Evolutionary conservation across 1,140 invertebrate genomes (phyloP).

Genomic region (Drosophila takahashii): DNA sequence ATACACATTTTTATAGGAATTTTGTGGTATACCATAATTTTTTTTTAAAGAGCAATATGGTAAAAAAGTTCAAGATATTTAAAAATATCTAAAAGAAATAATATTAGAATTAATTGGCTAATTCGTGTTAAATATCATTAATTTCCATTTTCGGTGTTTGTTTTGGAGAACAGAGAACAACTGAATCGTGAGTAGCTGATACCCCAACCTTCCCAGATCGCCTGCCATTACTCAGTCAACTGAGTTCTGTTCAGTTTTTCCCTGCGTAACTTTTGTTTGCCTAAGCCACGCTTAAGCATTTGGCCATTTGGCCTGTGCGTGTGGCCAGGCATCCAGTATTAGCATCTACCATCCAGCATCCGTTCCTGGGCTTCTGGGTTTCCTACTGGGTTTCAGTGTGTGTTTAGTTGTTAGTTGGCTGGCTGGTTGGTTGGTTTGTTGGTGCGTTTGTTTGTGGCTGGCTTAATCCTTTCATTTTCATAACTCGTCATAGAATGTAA

Average conservation of each 20-base stretch:
- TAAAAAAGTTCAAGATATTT: too few relatives aligned
- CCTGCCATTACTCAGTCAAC: constrained; percentile 44
- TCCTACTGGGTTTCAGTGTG: background rate
- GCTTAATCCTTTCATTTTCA: constrained; percentile 82
- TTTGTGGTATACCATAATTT: too few relatives aligned
- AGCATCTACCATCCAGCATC: constrained; percentile 36
- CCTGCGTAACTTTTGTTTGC: constrained; percentile 76
- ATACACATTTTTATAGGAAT: too few relatives aligned
- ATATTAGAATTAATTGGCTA: too few relatives aligned
- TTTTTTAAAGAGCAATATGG: too few relatives aligned
- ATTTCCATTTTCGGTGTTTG: too few relatives aligned
- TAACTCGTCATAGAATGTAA: constrained; percentile 83
- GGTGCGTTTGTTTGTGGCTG: constrained; percentile 75
- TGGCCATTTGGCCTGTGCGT: constrained; percentile 54
- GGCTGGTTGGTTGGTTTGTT: constrained; percentile 33
- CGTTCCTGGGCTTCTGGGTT: constrained; percentile 7
- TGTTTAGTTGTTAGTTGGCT: constrained; percentile 30
- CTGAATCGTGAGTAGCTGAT: background rate
- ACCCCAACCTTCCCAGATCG: background rate
- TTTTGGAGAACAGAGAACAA: too few relatives aligned
- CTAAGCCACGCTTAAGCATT: constrained; percentile 66
- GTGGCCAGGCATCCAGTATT: constrained; percentile 38
- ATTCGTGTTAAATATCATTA: too few relatives aligned
- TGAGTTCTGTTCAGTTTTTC: constrained; percentile 49
- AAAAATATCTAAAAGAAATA: too few relatives aligned